These are phyloP conservation scores for Capitulum mitella DNA, from an alignment of 2,888 invertebrate species.

Conservation along the genomic window DNA sequence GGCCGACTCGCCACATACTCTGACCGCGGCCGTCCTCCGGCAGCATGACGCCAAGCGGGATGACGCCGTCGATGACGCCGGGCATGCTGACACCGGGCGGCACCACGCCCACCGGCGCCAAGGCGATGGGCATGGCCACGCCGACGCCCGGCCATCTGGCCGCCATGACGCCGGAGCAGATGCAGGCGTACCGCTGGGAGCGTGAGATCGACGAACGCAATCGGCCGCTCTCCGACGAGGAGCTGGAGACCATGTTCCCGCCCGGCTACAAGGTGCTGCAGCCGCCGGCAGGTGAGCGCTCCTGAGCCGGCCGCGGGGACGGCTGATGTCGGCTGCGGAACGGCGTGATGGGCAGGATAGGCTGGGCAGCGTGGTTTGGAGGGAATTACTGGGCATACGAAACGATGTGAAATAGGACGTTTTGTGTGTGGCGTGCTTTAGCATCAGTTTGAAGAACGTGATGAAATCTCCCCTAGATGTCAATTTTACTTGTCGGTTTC, in stretches of 20 bases:
- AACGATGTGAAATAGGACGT: too few relatives aligned
- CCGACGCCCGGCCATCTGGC: constrained; percentile 92
- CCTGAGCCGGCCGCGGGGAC: too few relatives aligned
- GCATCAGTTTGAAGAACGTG: too few relatives aligned
- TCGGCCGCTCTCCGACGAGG: constrained; percentile 91
- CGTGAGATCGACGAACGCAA: constrained; percentile 98
- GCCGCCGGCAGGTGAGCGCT: constrained; percentile 81
- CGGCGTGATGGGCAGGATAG: too few relatives aligned
- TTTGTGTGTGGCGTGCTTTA: too few relatives aligned
- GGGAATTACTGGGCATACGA: too few relatives aligned
- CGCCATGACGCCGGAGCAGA: constrained; percentile 98
- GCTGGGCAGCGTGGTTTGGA: too few relatives aligned
- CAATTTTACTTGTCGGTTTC: too few relatives aligned
- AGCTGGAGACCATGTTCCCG: constrained; percentile 94
- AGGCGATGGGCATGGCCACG: constrained; percentile 98
- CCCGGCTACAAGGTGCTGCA: constrained; percentile 94
- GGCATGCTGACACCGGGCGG: constrained; percentile 69
- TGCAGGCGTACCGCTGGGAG: constrained; percentile 97
- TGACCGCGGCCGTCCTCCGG: constrained; percentile 70
- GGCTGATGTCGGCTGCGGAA: too few relatives aligned
- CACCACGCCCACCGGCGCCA: constrained; percentile 78
- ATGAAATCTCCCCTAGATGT: too few relatives aligned
- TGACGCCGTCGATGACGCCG: constrained; percentile 57
- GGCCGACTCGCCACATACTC: too few relatives aligned
- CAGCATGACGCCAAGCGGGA: constrained; percentile 70